A percentile compares a stretch with the other conserved stretches of the same genome.
Conservation (phyloP, 2,797 vertebrate species). For the Acridotheres tristis region DNA sequence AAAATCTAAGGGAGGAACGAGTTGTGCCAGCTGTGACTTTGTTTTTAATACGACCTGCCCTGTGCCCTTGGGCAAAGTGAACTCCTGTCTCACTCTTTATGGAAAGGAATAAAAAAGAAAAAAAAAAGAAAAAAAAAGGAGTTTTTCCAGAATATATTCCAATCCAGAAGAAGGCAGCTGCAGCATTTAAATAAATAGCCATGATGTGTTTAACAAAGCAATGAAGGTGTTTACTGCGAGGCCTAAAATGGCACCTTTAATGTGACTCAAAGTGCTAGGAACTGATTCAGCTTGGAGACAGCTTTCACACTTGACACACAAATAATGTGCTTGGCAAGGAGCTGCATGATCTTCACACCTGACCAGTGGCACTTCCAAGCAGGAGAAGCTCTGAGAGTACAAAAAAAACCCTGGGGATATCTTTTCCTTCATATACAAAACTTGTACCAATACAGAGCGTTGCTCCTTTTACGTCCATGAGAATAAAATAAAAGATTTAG, state of each 20-base stretch:
- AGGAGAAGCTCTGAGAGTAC: background rate
- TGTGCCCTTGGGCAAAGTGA: background rate
- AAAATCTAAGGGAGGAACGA: background rate
- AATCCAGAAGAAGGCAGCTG: background rate
- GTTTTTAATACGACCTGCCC: background rate
- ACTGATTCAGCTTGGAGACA: conserved; percentile 1
- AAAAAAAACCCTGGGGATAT: background rate
- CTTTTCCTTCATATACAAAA: background rate
- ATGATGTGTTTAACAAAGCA: background rate
- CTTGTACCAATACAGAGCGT: fast-evolving
- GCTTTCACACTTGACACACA: background rate
- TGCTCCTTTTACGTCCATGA: fast-evolving
- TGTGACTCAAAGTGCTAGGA: background rate
- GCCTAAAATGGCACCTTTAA: conserved; percentile 32
- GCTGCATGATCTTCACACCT: conserved; percentile 19
- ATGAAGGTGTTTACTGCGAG: background rate
- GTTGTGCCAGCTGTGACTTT: background rate
- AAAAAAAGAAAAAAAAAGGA: no score
- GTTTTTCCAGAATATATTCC: background rate
- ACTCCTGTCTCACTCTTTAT: background rate
- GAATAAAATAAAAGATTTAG: fast-evolving
- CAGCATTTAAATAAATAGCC: background rate
- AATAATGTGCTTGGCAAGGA: background rate
- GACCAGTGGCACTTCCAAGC: background rate
- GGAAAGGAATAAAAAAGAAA: background rate